A percentile compares a stretch with the other conserved stretches of the same genome.
Conservation (phyloP, 2,113 vertebrate species). For the Myiopsitta monachus region DNA sequence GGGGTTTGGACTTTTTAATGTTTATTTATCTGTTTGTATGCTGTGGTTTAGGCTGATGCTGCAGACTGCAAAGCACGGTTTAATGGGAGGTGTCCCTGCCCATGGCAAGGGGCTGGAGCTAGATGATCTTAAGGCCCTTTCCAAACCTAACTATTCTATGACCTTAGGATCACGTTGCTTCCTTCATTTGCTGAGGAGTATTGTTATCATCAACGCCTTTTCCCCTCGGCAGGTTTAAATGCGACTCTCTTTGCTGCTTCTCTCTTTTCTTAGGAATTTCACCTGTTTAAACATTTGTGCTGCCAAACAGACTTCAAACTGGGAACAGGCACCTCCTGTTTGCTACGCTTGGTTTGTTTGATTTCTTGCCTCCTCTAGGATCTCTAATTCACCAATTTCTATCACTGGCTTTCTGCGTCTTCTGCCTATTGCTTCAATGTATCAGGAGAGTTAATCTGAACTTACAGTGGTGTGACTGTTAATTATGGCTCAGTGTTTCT, state of each 20-base stretch:
- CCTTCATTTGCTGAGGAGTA: background rate
- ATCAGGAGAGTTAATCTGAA: background rate
- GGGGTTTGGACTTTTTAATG: background rate
- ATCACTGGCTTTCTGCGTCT: background rate
- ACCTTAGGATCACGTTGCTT: background rate
- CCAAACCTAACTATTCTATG: too few relatives aligned
- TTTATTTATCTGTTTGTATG: background rate
- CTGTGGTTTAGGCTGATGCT: background rate
- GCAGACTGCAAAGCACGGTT: background rate
- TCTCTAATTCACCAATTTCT: background rate
- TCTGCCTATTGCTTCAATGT: background rate
- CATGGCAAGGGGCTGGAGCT: too few relatives aligned
- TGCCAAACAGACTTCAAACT: background rate
- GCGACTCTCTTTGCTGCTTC: background rate
- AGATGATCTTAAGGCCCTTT: too few relatives aligned
- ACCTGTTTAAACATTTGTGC: conserved; percentile 26
- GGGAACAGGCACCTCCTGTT: background rate
- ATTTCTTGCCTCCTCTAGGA: background rate
- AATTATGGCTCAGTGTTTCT: background rate
- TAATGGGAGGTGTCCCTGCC: too few relatives aligned
- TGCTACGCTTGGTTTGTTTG: conserved; percentile 8
- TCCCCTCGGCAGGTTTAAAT: background rate
- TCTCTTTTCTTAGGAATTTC: background rate
- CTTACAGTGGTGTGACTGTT: background rate
- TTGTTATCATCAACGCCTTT: background rate